phyloP scores from a whole-genome alignment of 2,888 invertebrate species.

The Galerucella pusilla region DNA sequence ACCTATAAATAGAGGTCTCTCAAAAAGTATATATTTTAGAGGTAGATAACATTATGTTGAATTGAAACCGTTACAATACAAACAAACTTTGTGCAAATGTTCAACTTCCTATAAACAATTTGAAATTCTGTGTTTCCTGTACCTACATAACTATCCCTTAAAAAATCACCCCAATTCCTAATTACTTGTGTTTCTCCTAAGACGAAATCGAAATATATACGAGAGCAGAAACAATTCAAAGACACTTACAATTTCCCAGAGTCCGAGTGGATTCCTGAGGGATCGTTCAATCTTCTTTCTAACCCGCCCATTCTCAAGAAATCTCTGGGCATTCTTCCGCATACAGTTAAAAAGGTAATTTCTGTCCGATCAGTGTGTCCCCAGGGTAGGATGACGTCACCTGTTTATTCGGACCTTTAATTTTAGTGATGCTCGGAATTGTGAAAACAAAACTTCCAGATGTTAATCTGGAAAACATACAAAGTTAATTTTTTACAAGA shows the following conservation, averaged over 20 bases:
- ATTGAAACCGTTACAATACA: no score
- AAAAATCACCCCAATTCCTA: slow-evolving; percentile 6
- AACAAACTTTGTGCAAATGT: no score
- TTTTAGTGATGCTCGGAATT: slow-evolving; percentile 42
- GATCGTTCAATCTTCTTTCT: slow-evolving; percentile 65
- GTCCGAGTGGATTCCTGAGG: slow-evolving; percentile 57
- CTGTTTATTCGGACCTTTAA: slow-evolving; percentile 55
- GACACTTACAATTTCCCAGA: slow-evolving; percentile 48
- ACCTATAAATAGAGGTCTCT: no score
- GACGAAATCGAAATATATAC: slow-evolving; percentile 41
- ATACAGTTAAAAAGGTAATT: slow-evolving; percentile 66
- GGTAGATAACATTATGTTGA: no score
- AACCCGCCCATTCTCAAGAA: slow-evolving; percentile 59
- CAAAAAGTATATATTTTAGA: no score
- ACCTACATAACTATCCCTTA: background rate
- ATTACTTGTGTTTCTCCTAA: slow-evolving; percentile 20
- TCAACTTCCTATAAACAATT: no score
- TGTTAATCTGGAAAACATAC: background rate
- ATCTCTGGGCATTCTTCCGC: slow-evolving; percentile 61
- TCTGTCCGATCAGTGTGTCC: slow-evolving; percentile 61
- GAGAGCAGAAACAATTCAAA: slow-evolving; percentile 43
- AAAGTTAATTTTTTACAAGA: background rate
- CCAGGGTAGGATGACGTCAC: slow-evolving; percentile 60
- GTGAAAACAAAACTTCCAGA: background rate
- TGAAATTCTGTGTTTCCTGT: no score